These are phyloP conservation scores for Boloria selene DNA, from an alignment of 2,888 invertebrate species.

Conservation along the genomic window DNA sequence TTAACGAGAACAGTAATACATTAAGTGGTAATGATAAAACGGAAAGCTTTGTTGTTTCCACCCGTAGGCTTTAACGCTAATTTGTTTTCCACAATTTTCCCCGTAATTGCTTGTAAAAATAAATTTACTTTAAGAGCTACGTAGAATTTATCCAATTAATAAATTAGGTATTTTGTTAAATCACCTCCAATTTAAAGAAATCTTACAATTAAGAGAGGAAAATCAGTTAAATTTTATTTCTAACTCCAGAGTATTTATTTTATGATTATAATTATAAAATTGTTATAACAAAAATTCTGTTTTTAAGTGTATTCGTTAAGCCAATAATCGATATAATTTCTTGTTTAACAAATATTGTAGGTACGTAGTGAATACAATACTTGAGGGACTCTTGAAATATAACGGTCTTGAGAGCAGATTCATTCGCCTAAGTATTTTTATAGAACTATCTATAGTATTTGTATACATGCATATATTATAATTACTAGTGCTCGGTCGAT, in stretches of 20 bases:
- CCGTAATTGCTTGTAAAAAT: constrained; percentile 13
- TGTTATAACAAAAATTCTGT: too few relatives aligned
- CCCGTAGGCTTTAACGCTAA: constrained; percentile 4
- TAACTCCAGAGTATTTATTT: too few relatives aligned
- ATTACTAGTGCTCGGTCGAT: too few relatives aligned
- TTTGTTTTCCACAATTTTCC: constrained; percentile 13
- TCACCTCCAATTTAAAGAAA: too few relatives aligned
- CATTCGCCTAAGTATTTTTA: constrained; percentile 6
- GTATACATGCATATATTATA: not conserved
- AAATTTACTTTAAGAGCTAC: not conserved
- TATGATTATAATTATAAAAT: too few relatives aligned
- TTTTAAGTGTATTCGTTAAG: not conserved
- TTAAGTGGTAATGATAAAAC: constrained; percentile 24
- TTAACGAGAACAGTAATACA: constrained; percentile 35
- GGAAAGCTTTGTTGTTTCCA: constrained; percentile 18
- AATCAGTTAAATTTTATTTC: too few relatives aligned
- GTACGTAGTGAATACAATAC: constrained; percentile 16
- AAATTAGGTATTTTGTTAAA: not conserved
- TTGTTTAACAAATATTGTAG: not conserved
- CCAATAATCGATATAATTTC: not conserved
- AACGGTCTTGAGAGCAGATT: constrained; percentile 10
- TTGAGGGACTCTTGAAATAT: constrained; percentile 16
- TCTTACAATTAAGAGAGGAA: too few relatives aligned
- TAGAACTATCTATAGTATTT: constrained; percentile 6
- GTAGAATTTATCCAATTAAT: not conserved